A percentile compares a stretch with the other conserved stretches of the same genome.
Conservation (phyloP, 2,797 vertebrate species). For the Chloroceryle inda region DNA sequence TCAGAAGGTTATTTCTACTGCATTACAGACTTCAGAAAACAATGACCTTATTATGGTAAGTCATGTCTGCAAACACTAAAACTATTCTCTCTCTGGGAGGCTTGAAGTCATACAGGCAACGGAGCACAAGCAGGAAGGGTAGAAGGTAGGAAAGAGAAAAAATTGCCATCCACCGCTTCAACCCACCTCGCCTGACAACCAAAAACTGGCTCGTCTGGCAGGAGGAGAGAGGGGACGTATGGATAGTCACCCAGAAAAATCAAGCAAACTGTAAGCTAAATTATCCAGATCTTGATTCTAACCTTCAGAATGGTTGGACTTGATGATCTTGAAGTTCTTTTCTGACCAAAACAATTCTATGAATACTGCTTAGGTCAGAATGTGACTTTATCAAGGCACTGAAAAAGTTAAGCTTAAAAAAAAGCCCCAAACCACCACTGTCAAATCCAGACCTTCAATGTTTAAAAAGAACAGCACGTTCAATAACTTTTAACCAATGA, state of each 20-base stretch:
- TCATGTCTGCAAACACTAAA: neutral
- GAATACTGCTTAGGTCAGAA: neutral
- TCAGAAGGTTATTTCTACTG: neutral
- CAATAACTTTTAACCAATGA: neutral
- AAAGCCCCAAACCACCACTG: neutral
- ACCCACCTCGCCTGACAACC: neutral
- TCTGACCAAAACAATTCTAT: too few relatives aligned
- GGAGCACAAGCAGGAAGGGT: neutral
- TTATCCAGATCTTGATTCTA: neutral
- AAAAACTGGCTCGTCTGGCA: neutral
- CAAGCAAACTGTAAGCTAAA: neutral
- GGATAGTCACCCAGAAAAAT: neutral
- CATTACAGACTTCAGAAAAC: neutral
- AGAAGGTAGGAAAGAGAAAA: neutral
- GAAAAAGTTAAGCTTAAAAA: neutral
- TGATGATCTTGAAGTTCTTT: too few relatives aligned
- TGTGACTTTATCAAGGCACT: neutral
- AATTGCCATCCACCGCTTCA: rapidly evolving
- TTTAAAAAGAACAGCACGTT: neutral
- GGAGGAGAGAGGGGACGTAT: neutral
- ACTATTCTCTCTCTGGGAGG: neutral
- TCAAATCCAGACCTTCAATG: neutral
- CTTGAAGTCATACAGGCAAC: neutral
- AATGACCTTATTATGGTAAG: neutral
- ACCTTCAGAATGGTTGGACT: neutral